Conservation (phyloP, 2,113 vertebrate species). For the Corynorhinus townsendii region DNA sequence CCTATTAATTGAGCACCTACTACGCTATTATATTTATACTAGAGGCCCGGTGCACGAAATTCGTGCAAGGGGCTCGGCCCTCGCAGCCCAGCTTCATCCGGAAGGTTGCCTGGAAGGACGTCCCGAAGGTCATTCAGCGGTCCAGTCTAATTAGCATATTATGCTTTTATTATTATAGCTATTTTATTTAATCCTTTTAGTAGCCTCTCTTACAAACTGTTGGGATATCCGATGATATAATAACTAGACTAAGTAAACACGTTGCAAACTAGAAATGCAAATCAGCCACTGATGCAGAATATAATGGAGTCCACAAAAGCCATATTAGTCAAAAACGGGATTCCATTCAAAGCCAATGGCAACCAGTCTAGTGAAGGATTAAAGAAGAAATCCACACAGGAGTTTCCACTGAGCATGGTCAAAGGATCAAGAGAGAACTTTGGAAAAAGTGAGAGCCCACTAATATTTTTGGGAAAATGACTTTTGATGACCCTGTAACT, state of each 20-base stretch:
- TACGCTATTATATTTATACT: not conserved
- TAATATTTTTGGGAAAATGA: not conserved
- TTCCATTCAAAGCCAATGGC: slow-evolving; percentile 2
- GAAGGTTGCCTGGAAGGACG: too few relatives aligned
- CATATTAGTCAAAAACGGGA: not conserved
- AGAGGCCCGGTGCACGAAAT: too few relatives aligned
- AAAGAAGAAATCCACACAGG: not conserved
- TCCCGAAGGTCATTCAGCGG: too few relatives aligned
- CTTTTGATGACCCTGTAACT: not conserved
- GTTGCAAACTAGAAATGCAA: not conserved
- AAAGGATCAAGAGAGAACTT: slow-evolving; percentile 4
- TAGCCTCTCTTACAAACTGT: not conserved
- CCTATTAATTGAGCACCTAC: not conserved
- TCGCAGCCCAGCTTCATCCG: too few relatives aligned
- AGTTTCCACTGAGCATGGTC: not conserved
- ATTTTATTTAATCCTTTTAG: not conserved
- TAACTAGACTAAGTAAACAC: not conserved
- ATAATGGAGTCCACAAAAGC: not conserved
- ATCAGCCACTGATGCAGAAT: not conserved
- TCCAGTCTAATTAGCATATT: too few relatives aligned
- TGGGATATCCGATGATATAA: not conserved
- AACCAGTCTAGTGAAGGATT: not conserved
- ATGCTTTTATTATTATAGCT: too few relatives aligned
- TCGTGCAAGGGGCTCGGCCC: too few relatives aligned
- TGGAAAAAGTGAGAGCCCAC: not conserved